Evolutionary conservation across 2,888 invertebrate genomes (phyloP).

Genomic region (Paralinhomoeus sp.): DNA sequence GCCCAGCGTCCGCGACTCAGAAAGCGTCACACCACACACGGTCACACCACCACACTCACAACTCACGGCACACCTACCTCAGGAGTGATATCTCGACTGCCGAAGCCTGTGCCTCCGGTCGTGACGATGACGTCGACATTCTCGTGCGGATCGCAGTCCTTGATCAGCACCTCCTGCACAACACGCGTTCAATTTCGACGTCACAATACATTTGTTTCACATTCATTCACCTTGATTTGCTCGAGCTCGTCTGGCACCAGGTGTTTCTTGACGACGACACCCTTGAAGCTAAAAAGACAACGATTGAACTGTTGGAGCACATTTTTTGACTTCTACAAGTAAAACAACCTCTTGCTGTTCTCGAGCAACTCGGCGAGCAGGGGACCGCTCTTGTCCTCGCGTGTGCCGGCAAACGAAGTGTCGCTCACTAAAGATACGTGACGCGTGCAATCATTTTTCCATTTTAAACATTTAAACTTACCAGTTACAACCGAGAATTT

Average conservation of each 20-base stretch:
- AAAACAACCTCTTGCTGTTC: not conserved
- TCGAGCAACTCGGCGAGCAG: slow-evolving; percentile 7
- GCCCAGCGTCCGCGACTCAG: no score
- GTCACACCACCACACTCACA: no score
- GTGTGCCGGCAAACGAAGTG: slow-evolving; percentile 9
- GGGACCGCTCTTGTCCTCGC: slow-evolving; percentile 16
- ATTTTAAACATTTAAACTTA: no score
- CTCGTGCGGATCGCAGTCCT: slow-evolving; percentile 9
- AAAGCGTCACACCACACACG: no score
- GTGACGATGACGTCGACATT: slow-evolving; percentile 49
- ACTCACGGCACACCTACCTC: no score
- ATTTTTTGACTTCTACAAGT: no score
- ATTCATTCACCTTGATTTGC: slow-evolving; percentile 3
- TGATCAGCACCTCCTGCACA: not conserved
- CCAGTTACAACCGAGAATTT: no score
- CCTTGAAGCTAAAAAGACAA: not conserved
- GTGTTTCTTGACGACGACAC: no score
- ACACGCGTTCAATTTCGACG: not conserved
- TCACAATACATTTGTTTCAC: not conserved
- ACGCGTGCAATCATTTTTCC: no score
- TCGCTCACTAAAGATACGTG: slow-evolving; percentile 12
- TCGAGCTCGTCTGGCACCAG: slow-evolving; percentile 10
- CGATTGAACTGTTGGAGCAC: no score
- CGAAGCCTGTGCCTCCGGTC: slow-evolving; percentile 82
- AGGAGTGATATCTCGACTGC: slow-evolving; percentile 79